Evolutionary conservation across 2,113 vertebrate genomes (phyloP).

Genomic region (Pomatorhinus ruficollis): DNA sequence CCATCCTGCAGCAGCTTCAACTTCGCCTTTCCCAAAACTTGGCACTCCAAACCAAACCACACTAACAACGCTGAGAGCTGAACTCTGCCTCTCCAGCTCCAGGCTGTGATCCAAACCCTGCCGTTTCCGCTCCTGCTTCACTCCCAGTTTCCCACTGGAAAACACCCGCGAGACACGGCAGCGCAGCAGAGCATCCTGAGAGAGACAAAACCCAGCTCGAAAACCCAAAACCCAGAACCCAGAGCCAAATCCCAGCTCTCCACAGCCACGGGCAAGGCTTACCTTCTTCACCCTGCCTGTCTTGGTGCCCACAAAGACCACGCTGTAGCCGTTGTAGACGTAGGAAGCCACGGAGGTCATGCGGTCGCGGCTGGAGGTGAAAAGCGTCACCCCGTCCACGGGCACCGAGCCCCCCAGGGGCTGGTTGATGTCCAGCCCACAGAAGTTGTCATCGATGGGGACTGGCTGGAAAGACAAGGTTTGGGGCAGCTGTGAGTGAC

Average conservation of each 20-base stretch:
- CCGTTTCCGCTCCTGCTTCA: too few species aligned
- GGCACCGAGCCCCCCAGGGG: constrained; percentile 91
- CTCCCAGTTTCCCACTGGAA: neutral
- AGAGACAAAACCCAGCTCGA: neutral
- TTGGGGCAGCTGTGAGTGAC: neutral
- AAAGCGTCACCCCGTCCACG: constrained; percentile 90
- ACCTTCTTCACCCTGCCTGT: constrained; percentile 96
- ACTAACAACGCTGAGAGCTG: neutral
- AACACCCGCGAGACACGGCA: fast-evolving
- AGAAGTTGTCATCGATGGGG: constrained; percentile 97
- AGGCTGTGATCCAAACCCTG: neutral
- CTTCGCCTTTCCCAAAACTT: neutral
- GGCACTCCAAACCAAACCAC: neutral
- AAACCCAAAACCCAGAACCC: too few species aligned
- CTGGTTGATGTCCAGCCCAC: constrained; percentile 98
- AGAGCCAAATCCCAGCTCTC: neutral
- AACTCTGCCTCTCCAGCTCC: neutral
- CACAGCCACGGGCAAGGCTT: neutral
- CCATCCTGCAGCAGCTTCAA: neutral
- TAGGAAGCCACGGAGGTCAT: constrained; percentile 97
- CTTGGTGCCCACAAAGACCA: constrained; percentile 96
- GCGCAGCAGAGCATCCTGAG: neutral
- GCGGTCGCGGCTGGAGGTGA: constrained; percentile 90
- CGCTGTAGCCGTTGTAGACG: constrained; percentile 93
- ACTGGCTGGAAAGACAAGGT: constrained; percentile 83